Conservation (phyloP, 2,113 vertebrate genomes). For the Hystrix brachyura region DNA sequence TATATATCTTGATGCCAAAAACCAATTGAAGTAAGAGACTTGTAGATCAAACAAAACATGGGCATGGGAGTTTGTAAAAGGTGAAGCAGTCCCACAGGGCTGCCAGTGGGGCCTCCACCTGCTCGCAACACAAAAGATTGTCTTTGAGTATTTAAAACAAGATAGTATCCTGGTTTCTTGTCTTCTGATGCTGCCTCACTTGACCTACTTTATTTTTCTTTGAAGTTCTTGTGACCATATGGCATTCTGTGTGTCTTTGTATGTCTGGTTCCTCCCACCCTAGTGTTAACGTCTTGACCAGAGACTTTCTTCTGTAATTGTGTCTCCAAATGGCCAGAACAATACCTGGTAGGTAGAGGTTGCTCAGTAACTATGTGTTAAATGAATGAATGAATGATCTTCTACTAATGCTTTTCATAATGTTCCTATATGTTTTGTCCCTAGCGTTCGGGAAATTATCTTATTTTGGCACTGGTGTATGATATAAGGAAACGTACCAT, state of each 20-base stretch:
- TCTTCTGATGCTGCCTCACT: not conserved
- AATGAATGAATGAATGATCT: not conserved
- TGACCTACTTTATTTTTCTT: slow-evolving; percentile 32
- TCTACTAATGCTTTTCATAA: not conserved
- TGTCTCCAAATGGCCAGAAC: not conserved
- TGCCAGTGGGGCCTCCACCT: not conserved
- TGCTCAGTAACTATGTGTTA: not conserved
- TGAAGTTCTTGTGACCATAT: not conserved
- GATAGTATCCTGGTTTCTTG: not conserved
- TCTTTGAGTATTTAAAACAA: slow-evolving; percentile 25
- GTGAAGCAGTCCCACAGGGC: not conserved
- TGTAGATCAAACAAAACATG: not conserved
- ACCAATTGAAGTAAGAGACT: not conserved
- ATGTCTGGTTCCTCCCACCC: not conserved
- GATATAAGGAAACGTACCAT: not conserved
- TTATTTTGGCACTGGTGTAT: not conserved
- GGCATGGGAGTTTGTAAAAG: not conserved
- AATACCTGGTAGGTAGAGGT: not conserved
- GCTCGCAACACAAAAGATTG: not conserved
- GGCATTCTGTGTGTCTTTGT: not conserved
- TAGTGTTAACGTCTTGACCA: not conserved
- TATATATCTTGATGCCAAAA: not conserved
- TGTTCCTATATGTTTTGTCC: not conserved
- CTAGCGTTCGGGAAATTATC: not conserved
- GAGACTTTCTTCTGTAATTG: not conserved